phyloP scores from a whole-genome alignment of 2,113 vertebrate species.

The Calonectris borealis region DNA sequence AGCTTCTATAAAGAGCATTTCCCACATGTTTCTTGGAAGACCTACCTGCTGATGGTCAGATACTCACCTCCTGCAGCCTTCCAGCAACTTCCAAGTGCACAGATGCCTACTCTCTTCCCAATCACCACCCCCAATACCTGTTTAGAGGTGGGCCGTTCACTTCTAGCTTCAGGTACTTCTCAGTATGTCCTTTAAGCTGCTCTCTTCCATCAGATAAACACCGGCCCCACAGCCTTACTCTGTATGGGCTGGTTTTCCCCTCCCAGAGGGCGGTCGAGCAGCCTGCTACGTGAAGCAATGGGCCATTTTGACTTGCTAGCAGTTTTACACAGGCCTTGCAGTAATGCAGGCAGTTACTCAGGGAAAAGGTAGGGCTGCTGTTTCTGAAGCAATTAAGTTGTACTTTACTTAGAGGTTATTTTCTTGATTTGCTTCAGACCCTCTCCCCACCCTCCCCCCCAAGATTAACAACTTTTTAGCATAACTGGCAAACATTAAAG shows the following conservation, averaged over 20 bases:
- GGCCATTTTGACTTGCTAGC: neutral
- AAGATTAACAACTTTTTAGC: neutral
- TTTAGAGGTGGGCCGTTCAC: neutral
- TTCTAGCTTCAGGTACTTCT: neutral
- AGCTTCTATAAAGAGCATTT: neutral
- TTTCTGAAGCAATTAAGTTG: neutral
- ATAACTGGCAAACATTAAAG: neutral
- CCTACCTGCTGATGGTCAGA: neutral
- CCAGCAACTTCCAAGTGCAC: neutral
- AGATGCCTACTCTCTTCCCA: neutral
- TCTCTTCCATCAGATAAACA: neutral
- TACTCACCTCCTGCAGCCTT: neutral
- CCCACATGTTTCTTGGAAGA: neutral
- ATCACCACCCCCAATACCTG: neutral
- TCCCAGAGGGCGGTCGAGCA: accelerated
- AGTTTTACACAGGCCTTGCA: neutral
- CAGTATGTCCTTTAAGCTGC: neutral
- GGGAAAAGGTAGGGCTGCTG: neutral
- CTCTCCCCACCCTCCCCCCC: neutral
- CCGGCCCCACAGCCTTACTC: neutral
- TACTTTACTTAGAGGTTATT: neutral
- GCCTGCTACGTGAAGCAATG: accelerated
- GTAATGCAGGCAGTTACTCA: neutral
- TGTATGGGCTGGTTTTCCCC: neutral
- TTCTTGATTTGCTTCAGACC: neutral